Evolutionary conservation across 1,140 invertebrate genomes (phyloP).

Genomic region (Cherax destructor): DNA sequence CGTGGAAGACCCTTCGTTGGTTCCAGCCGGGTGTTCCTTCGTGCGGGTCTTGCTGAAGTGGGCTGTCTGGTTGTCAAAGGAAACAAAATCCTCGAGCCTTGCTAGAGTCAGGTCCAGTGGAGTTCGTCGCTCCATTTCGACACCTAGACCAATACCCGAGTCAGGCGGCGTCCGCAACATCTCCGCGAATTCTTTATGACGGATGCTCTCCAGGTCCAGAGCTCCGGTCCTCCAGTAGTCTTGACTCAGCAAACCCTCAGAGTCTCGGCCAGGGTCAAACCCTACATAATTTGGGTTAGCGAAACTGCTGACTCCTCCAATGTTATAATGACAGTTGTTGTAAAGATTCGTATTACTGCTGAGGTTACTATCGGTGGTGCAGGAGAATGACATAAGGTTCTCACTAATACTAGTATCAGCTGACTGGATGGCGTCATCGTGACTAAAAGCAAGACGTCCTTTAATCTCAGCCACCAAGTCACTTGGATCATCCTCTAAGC

Average conservation of each 20-base stretch:
- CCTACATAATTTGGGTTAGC: slow-evolving; percentile 70
- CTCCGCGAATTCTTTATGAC: slow-evolving; percentile 71
- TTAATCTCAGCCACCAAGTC: slow-evolving; percentile 64
- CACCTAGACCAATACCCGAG: slow-evolving; percentile 69
- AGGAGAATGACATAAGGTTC: slow-evolving; percentile 71
- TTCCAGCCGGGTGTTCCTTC: slow-evolving; percentile 22
- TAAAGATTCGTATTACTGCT: slow-evolving; percentile 67
- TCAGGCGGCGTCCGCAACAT: slow-evolving; percentile 69
- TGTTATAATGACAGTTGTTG: slow-evolving; percentile 24
- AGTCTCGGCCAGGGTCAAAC: slow-evolving; percentile 51
- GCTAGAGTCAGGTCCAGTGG: slow-evolving; percentile 63
- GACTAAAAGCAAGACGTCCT: slow-evolving; percentile 67
- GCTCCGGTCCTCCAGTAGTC: slow-evolving; percentile 71
- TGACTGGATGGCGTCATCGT: slow-evolving; percentile 52
- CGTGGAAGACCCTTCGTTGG: slow-evolving; percentile 28
- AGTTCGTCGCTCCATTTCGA: slow-evolving; percentile 70
- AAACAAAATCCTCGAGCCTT: slow-evolving; percentile 69
- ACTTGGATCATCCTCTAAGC: slow-evolving; percentile 64
- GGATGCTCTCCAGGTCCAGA: slow-evolving; percentile 67
- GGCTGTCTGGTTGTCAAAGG: slow-evolving; percentile 62
- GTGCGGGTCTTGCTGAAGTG: slow-evolving; percentile 54
- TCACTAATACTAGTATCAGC: slow-evolving; percentile 71
- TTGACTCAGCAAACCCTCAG: slow-evolving; percentile 64
- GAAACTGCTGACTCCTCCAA: slow-evolving; percentile 61
- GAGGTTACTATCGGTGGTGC: slow-evolving; percentile 68